These are phyloP conservation scores for Trididemnum clinides DNA, from an alignment of 23 tunicate species.

Conservation along the genomic window DNA sequence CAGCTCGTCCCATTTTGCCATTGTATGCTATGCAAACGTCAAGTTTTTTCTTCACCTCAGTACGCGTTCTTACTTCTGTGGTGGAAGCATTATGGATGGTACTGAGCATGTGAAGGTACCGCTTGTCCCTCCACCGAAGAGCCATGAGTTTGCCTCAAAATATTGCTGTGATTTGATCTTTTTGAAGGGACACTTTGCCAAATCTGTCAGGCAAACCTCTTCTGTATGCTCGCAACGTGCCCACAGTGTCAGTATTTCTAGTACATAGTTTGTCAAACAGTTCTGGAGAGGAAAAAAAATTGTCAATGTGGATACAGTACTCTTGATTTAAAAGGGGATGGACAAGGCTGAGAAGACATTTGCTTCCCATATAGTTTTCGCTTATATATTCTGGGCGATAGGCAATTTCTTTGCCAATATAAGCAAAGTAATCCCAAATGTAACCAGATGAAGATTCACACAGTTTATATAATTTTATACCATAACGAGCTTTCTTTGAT, in stretches of 20 bases:
- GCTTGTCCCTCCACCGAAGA: slow-evolving; percentile 8
- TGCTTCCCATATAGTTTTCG: background rate
- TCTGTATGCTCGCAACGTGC: background rate
- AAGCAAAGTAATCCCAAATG: slow-evolving; percentile 6
- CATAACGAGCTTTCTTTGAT: background rate
- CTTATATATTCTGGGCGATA: background rate
- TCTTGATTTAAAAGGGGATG: too few relatives aligned
- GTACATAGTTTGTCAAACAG: slow-evolving; percentile 4
- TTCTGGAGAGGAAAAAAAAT: slow-evolving; percentile 11
- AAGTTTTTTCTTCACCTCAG: background rate
- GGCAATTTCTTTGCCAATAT: background rate
- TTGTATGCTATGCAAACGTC: too few relatives aligned
- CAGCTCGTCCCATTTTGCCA: background rate
- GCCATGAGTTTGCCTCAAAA: background rate
- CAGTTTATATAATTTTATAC: background rate
- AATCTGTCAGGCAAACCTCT: background rate
- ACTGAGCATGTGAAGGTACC: slow-evolving; percentile 4
- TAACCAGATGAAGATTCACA: slow-evolving; percentile 21
- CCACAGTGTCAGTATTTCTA: background rate
- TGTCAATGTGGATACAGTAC: slow-evolving; percentile 5
- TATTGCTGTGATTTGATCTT: background rate
- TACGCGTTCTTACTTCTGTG: background rate
- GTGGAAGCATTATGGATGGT: slow-evolving; percentile 3
- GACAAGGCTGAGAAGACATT: background rate
- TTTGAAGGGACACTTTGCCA: background rate